phyloP scores from a whole-genome alignment of 2,888 invertebrate species.

The Meganola albula region DNA sequence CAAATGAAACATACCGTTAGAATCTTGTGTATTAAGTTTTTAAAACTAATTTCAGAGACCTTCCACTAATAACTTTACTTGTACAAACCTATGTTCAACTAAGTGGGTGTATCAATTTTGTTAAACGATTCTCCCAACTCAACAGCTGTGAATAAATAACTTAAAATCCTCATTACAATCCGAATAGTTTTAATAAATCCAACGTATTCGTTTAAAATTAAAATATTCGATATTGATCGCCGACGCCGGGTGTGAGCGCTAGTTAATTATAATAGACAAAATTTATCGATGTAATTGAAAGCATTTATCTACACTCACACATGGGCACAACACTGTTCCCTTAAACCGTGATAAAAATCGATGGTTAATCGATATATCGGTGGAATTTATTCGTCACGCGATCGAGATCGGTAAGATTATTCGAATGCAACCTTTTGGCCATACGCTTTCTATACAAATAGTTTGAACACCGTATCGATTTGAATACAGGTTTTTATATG shows the following conservation, averaged over 20 bases:
- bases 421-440: constrained; percentile 33
- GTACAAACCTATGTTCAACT: constrained; percentile 9
- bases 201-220: constrained; percentile 27
- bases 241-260: constrained; percentile 30
- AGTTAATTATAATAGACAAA: constrained; percentile 56
- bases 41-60: not conserved
- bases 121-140: constrained; percentile 24
- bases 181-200: constrained; percentile 33
- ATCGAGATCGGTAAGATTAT: constrained; percentile 39
- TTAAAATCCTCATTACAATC: constrained; percentile 31
- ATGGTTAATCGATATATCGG: constrained; percentile 54
- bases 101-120: constrained; percentile 26
- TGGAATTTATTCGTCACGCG: constrained; percentile 52
- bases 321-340: constrained; percentile 42
- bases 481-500: constrained; percentile 11
- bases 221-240: constrained; percentile 25
- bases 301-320: constrained; percentile 47
- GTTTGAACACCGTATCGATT: constrained; percentile 25
- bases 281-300: constrained; percentile 58
- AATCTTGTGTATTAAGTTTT: constrained; percentile 9
- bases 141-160: constrained; percentile 25
- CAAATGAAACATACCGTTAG: too few species aligned
- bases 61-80: not conserved
- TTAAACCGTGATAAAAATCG: constrained; percentile 58
- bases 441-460: constrained; percentile 36